Evolutionary conservation across 2,888 invertebrate species (phyloP), one percentile per base, ranked within the genome.

Genomic region (Nomada hirtipes): DNA sequence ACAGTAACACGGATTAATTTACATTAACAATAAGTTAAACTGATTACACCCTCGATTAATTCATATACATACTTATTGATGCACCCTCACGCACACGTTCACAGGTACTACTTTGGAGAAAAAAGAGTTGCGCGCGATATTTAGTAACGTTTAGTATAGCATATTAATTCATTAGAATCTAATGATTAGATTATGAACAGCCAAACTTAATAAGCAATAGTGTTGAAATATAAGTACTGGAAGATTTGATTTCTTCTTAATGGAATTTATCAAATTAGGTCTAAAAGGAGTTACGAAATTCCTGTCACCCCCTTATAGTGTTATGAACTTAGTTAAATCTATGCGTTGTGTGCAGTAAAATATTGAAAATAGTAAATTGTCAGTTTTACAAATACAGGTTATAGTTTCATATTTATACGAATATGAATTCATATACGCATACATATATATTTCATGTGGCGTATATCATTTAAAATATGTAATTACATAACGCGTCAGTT

Each of bases 1-100:
- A 69, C 26, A 67, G 63, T 73, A 29, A 52, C 52, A 69, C n/a
- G 70, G 42, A 71, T 61, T n/a, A 78, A 69, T 79, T 81, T 78
- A 73, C 20, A 60, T n/a, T n/a, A 73, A 69, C 36, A 68, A 47
- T 69, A 69, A 61, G 26, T 20, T 63, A 73, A 53, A 68, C 60
- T 18, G 44, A 68, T 63, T 47, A 47, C 47, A 42, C 1, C 50
- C 67, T 42, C 20, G 23, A n/a, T 50, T 36, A 57, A 55, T 42
- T 23, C 47, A 65, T 44, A 4, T 29, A 64, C 9, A 69, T 36
- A 42, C 42, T 42, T 20, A 64, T 60, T 52, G 47, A 67, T n/a
- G 26, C 55, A 67, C n/a, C 20, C 55, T 7, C 26, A 9, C 52
- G 53, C 7, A 44, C 13, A 65, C 47, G 4, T n/a, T 26, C 23